Conservation (phyloP, 1,140 invertebrate genomes). For the Delia radicum region DNA sequence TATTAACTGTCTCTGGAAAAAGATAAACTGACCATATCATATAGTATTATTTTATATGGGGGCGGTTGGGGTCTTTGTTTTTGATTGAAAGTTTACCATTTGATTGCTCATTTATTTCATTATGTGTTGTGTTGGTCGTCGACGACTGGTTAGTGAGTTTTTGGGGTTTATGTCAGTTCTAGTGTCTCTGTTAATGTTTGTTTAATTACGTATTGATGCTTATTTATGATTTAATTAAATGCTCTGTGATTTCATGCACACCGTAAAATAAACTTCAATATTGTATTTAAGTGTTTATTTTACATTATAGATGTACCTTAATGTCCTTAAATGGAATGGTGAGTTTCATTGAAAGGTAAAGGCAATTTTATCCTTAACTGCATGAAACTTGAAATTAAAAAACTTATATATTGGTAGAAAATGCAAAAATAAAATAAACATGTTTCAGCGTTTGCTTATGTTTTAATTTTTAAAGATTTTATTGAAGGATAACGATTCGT, state of each 20-base stretch:
- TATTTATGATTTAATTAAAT: slow-evolving; percentile 32
- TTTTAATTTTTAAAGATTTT: too few relatives aligned
- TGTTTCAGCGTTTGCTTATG: too few relatives aligned
- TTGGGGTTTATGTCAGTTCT: background rate
- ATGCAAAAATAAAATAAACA: too few relatives aligned
- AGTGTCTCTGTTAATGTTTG: slow-evolving; percentile 27
- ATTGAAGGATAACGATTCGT: too few relatives aligned
- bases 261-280: background rate
- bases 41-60: background rate
- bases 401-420: too few relatives aligned
- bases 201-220: slow-evolving; percentile 29
- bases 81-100: slow-evolving; percentile 4
- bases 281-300: slow-evolving; percentile 4
- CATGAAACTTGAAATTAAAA: too few relatives aligned
- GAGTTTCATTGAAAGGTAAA: background rate
- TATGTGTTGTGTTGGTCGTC: background rate
- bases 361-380: too few relatives aligned
- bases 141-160: background rate
- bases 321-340: background rate
- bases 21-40: background rate
- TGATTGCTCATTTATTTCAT: slow-evolving; percentile 12
- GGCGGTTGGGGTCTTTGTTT: background rate
- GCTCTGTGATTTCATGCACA: background rate
- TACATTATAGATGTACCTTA: background rate
- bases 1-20: slow-evolving; percentile 6